Evolutionary conservation across 2,113 vertebrate species (phyloP).

Genomic region (Labeo rohita): DNA sequence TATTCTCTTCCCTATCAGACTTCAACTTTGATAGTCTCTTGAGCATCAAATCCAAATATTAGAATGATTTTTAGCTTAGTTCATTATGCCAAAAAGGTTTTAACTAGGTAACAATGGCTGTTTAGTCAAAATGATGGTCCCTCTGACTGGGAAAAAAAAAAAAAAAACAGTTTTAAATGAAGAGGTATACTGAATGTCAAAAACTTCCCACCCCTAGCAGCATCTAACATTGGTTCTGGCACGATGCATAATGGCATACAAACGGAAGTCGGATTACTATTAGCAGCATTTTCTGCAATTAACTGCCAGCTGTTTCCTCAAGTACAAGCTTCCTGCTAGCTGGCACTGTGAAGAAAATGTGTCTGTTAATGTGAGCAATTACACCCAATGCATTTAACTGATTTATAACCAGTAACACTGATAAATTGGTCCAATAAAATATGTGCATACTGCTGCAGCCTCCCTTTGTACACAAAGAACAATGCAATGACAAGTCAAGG

Average conservation of each 20-base stretch:
- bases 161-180: neutral
- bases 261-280: neutral
- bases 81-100: neutral
- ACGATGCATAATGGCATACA: neutral
- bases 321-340: neutral
- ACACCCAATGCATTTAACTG: neutral
- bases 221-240: neutral
- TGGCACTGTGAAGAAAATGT: neutral
- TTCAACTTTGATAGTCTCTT: no score
- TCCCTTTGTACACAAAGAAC: constrained; percentile 38
- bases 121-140: neutral
- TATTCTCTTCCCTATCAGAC: no score
- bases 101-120: neutral
- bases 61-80: neutral
- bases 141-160: neutral
- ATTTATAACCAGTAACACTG: neutral
- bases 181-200: neutral
- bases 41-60: no score
- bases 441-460: neutral
- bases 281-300: constrained; percentile 4
- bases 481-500: constrained; percentile 40
- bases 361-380: neutral
- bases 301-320: neutral
- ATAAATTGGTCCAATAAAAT: constrained; percentile 4
- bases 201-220: neutral